Evolutionary conservation across 2,113 vertebrate species (phyloP).

Genomic region (Phasianus colchicus): DNA sequence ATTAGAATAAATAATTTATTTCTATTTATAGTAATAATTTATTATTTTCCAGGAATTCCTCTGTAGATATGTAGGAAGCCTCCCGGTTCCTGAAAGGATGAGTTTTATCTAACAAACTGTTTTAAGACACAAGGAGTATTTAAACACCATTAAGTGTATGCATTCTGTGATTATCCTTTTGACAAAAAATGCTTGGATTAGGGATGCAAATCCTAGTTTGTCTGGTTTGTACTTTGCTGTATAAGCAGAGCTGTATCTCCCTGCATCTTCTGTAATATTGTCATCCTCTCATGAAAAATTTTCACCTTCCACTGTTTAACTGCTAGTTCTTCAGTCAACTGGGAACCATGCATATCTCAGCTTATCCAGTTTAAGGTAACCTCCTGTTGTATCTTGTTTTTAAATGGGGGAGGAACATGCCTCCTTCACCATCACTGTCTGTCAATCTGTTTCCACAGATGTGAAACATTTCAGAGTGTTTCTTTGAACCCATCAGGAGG

Average conservation of each 20-base stretch:
- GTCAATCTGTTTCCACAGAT: not conserved
- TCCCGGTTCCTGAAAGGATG: not conserved
- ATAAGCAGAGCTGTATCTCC: not conserved
- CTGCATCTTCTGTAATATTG: not conserved
- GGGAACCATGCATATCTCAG: fast-evolving
- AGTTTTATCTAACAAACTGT: not conserved
- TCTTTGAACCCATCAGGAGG: not conserved
- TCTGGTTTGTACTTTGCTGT: not conserved
- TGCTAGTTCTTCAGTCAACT: not conserved
- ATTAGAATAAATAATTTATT: not conserved
- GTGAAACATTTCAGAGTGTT: not conserved
- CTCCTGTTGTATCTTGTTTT: not conserved
- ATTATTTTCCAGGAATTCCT: not conserved
- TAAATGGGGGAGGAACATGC: not conserved
- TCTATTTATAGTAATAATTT: not conserved
- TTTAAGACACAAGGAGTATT: not conserved
- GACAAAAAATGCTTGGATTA: not conserved
- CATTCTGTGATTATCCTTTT: not conserved
- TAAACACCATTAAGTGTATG: not conserved
- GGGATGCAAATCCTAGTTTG: not conserved
- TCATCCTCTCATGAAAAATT: not conserved
- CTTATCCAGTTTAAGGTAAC: not conserved
- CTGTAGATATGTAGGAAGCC: not conserved
- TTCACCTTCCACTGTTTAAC: not conserved
- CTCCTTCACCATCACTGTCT: not conserved